Evolutionary conservation across 2,797 vertebrate species (phyloP).

Genomic region (Pseudocheirus occidentalis): DNA sequence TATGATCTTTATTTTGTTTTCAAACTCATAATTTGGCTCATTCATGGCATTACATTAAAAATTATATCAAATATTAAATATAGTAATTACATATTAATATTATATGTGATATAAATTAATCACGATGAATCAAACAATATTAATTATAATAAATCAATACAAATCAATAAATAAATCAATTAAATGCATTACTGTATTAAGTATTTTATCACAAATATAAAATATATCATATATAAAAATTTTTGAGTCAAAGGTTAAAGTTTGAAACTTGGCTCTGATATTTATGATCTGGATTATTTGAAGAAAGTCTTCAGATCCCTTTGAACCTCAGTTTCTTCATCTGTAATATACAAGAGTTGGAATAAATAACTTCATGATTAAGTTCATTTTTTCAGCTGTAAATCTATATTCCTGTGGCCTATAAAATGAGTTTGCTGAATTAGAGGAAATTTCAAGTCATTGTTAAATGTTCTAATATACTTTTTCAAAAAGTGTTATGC

Average conservation of each 20-base stretch:
- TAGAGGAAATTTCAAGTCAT: background rate
- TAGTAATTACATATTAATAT: too few relatives aligned
- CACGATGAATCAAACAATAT: too few relatives aligned
- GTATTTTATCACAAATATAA: too few relatives aligned
- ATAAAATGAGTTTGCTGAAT: background rate
- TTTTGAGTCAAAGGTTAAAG: too few relatives aligned
- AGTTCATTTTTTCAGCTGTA: background rate
- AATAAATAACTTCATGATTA: background rate
- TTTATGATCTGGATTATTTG: background rate
- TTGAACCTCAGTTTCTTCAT: background rate
- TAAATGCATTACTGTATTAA: too few relatives aligned
- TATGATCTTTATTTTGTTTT: constrained; percentile 1
- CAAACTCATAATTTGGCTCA: too few relatives aligned
- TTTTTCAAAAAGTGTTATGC: background rate
- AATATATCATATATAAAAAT: too few relatives aligned
- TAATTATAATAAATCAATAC: too few relatives aligned
- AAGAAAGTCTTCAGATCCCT: background rate
- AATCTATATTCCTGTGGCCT: background rate
- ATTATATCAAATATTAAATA: too few relatives aligned
- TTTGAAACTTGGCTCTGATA: background rate
- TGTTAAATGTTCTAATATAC: background rate
- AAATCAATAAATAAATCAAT: too few relatives aligned
- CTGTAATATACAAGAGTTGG: background rate
- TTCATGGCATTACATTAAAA: too few relatives aligned
- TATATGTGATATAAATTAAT: too few relatives aligned